Evolutionary conservation across 2,113 vertebrate genomes (phyloP).

Genomic region (Bubalus kerabau): DNA sequence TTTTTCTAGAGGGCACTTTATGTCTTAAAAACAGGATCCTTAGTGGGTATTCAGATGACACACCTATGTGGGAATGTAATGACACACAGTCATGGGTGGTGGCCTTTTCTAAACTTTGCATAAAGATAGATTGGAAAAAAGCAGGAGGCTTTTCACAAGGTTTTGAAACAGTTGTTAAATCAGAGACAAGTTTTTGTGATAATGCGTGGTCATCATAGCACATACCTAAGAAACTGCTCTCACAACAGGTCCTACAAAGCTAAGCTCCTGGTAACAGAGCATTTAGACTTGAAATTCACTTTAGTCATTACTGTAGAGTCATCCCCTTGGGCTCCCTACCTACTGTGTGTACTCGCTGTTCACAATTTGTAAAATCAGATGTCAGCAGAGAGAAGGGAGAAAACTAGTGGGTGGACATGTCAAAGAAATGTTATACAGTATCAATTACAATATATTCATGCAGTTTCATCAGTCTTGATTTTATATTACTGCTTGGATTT

Average conservation of each 20-base stretch:
- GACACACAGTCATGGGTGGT: background rate
- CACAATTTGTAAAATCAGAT: background rate
- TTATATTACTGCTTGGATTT: conserved; percentile 17
- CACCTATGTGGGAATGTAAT: background rate
- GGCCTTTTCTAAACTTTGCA: conserved; percentile 31
- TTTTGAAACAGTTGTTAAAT: background rate
- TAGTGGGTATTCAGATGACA: background rate
- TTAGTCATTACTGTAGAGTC: background rate
- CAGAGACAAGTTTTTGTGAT: background rate
- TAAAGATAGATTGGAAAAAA: conserved; percentile 4
- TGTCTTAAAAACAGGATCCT: conserved; percentile 12
- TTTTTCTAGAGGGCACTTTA: conserved; percentile 5
- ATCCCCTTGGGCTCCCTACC: background rate
- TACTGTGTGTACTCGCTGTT: background rate
- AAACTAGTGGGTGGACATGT: background rate
- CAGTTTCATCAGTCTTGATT: background rate
- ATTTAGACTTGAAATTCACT: background rate
- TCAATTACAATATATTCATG: background rate
- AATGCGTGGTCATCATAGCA: background rate
- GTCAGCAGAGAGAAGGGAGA: background rate
- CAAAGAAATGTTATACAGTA: background rate
- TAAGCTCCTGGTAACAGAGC: background rate
- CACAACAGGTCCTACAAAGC: background rate
- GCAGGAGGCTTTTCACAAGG: background rate
- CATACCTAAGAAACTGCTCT: background rate